Percentiles rank a stretch among this genome's conserved stretches.
These are phyloP conservation scores for Steatornis caripensis DNA, from an alignment of 2,113 vertebrate species.

Conservation along the genomic window DNA sequence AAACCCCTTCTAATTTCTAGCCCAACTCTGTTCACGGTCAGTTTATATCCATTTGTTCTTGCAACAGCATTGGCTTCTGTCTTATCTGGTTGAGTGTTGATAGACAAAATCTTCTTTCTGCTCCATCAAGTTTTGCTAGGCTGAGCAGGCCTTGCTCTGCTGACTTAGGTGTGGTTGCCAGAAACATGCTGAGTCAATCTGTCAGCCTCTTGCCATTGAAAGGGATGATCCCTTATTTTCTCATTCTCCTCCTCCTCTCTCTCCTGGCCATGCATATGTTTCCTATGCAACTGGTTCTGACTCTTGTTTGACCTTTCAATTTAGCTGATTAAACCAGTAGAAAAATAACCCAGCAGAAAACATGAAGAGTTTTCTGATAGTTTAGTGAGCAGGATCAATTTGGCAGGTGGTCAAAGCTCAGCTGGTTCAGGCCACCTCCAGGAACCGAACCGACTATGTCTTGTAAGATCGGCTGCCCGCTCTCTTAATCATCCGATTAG, in stretches of 20 bases:
- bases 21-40: background rate
- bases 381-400: background rate
- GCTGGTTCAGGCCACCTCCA: background rate
- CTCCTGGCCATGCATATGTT: background rate
- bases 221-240: background rate
- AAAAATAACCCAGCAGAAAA: background rate
- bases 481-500: background rate
- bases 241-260: background rate
- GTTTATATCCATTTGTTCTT: background rate
- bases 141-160: background rate
- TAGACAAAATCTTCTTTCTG: background rate
- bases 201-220: background rate
- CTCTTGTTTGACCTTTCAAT: background rate
- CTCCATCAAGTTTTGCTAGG: background rate
- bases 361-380: background rate
- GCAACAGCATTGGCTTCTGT: background rate
- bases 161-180: background rate
- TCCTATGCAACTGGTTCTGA: background rate
- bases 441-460: background rate
- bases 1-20: background rate
- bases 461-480: background rate
- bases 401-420: background rate
- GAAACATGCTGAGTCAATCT: background rate
- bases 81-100: background rate
- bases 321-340: background rate